A percentile compares a stretch with the other conserved stretches of the same genome.
Conservation (phyloP, 2,888 invertebrate genomes). For the Tenthredo mesomela region DNA sequence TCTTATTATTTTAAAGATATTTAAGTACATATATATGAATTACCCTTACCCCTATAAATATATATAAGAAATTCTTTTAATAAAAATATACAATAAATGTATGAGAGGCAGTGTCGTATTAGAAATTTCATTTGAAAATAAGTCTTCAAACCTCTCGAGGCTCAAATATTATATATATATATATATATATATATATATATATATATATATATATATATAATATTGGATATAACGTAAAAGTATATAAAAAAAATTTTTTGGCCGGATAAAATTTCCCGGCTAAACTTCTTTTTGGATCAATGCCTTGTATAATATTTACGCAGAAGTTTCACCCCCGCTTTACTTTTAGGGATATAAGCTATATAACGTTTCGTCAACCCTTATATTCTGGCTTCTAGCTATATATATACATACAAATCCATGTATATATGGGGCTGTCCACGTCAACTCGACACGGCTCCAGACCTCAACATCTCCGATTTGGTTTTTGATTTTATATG, state of each 20-base stretch:
- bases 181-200: too few relatives aligned
- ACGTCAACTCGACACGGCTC: too few relatives aligned
- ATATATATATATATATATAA: too few relatives aligned
- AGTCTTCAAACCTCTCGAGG: background rate
- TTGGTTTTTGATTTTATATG: too few relatives aligned
- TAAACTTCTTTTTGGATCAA: conserved; percentile 23
- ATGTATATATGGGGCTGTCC: too few relatives aligned
- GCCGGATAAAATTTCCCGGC: background rate
- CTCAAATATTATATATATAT: too few relatives aligned
- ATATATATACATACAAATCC: background rate
- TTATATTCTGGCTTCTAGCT: background rate
- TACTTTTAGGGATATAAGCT: background rate
- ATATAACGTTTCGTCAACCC: conserved; percentile 18
- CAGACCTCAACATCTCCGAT: too few relatives aligned
- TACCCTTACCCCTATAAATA: background rate
- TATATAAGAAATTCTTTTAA: conserved; percentile 19
- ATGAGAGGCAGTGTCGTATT: background rate
- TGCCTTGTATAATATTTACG: conserved; percentile 32
- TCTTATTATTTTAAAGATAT: conserved; percentile 4
- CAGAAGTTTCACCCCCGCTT: background rate
- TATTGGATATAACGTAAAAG: background rate
- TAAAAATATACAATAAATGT: conserved; percentile 22
- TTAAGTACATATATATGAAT: background rate
- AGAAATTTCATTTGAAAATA: background rate
- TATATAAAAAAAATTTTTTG: conserved; percentile 15